phyloP scores from a whole-genome alignment of 2,113 vertebrate species.

The Cinclus cinclus region DNA sequence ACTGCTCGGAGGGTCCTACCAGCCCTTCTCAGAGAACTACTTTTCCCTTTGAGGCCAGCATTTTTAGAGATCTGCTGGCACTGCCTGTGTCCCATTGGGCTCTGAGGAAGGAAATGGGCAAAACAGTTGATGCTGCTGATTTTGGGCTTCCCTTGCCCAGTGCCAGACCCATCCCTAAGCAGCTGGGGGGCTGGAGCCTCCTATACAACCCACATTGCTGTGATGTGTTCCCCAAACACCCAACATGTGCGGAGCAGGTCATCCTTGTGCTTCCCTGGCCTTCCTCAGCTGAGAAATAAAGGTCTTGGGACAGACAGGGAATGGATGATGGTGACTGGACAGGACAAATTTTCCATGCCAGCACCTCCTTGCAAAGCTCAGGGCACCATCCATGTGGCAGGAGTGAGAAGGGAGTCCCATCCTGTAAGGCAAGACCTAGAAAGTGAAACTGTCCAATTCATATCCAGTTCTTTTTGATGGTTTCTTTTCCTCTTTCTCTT shows the following conservation, averaged over 20 bases:
- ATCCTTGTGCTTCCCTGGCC: not conserved
- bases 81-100: fast-evolving
- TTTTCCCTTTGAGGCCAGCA: not conserved
- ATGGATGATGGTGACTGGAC: not conserved
- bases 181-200: not conserved
- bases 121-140: not conserved
- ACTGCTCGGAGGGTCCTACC: not conserved
- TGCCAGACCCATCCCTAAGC: not conserved
- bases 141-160: not conserved
- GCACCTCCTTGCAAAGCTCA: not conserved
- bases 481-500: not conserved
- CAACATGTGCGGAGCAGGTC: not conserved
- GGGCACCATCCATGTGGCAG: fast-evolving
- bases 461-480: not conserved
- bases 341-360: not conserved
- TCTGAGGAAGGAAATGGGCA: not conserved
- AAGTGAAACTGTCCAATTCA: not conserved
- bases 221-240: not conserved
- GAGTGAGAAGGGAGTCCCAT: not conserved
- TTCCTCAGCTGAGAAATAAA: not conserved
- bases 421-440: not conserved
- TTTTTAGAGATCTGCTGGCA: not conserved
- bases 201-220: not conserved
- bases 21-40: not conserved
- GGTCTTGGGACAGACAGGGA: not conserved